Conservation (phyloP, 2,888 invertebrate genomes). For the Pollenia griseotomentosa region DNA sequence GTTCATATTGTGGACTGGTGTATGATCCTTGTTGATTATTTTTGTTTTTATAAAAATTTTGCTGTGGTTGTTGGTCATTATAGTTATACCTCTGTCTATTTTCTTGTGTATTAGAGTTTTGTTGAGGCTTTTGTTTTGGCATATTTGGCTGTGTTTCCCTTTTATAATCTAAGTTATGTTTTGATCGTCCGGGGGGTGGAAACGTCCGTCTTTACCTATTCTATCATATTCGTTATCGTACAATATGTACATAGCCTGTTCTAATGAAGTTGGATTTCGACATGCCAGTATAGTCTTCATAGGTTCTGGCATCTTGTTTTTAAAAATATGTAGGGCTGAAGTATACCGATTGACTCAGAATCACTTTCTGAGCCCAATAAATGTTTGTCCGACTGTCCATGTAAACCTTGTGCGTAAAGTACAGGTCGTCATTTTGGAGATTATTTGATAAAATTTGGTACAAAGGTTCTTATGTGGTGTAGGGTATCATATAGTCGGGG, state of each 20-base stretch:
- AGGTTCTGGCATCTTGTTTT: not conserved
- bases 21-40: slow-evolving; percentile 23
- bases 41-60: slow-evolving; percentile 2
- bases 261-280: slow-evolving; percentile 9
- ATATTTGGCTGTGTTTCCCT: not conserved
- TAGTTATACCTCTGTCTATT: too few species aligned
- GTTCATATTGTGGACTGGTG: slow-evolving; percentile 71
- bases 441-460: too few species aligned
- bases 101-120: not conserved
- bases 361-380: too few species aligned
- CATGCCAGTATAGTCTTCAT: slow-evolving; percentile 1
- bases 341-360: too few species aligned
- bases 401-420: too few species aligned
- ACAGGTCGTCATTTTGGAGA: too few species aligned
- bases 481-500: too few species aligned
- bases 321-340: slow-evolving; percentile 1
- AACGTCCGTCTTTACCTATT: slow-evolving; percentile 18
- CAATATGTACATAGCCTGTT: not conserved
- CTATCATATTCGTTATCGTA: slow-evolving; percentile 11
- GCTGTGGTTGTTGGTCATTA: not conserved
- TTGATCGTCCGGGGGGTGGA: slow-evolving; percentile 8
- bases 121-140: not conserved
- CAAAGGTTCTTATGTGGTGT: too few species aligned
- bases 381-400: too few species aligned
- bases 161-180: not conserved